A percentile compares a stretch with the other conserved stretches of the same genome.
These are phyloP conservation scores for Ceyx cyanopectus DNA, from an alignment of 2,113 vertebrate species.

Conservation along the genomic window DNA sequence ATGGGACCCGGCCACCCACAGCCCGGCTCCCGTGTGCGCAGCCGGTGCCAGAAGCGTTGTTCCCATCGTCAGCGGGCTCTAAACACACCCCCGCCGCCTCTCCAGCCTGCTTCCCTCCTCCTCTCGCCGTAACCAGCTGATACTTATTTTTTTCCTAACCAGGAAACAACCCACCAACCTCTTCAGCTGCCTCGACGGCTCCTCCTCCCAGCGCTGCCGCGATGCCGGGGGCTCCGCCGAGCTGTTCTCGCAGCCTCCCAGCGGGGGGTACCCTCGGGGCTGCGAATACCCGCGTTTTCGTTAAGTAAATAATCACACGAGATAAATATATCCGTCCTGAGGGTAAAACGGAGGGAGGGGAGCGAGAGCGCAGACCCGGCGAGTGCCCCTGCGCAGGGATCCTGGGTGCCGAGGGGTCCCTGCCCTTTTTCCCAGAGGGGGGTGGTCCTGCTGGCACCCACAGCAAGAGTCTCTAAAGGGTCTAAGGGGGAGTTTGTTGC, in stretches of 20 bases:
- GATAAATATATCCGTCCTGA: constrained; percentile 31
- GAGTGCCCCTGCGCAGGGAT: accelerated
- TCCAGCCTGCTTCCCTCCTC: background rate
- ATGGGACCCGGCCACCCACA: constrained; percentile 49
- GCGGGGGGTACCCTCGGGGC: constrained; percentile 24
- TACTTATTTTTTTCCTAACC: constrained; percentile 4
- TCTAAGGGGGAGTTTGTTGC: accelerated
- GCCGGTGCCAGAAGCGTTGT: background rate
- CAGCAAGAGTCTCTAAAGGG: background rate
- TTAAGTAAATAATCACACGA: constrained; percentile 49
- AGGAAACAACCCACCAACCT: constrained; percentile 54
- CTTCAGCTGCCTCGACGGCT: constrained; percentile 13
- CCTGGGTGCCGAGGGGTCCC: accelerated
- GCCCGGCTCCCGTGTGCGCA: constrained; percentile 9
- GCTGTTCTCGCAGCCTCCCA: constrained; percentile 50
- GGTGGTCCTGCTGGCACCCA: background rate
- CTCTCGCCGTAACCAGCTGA: constrained; percentile 35
- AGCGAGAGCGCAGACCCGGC: background rate
- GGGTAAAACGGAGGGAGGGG: background rate
- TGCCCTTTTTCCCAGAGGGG: background rate
- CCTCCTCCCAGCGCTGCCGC: background rate
- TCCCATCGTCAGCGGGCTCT: background rate
- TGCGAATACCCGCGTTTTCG: constrained; percentile 36
- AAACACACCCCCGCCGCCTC: background rate
- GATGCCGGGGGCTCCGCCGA: background rate